Evolutionary conservation across 2,113 vertebrate genomes (phyloP).

Genomic region (Thermophis baileyi): DNA sequence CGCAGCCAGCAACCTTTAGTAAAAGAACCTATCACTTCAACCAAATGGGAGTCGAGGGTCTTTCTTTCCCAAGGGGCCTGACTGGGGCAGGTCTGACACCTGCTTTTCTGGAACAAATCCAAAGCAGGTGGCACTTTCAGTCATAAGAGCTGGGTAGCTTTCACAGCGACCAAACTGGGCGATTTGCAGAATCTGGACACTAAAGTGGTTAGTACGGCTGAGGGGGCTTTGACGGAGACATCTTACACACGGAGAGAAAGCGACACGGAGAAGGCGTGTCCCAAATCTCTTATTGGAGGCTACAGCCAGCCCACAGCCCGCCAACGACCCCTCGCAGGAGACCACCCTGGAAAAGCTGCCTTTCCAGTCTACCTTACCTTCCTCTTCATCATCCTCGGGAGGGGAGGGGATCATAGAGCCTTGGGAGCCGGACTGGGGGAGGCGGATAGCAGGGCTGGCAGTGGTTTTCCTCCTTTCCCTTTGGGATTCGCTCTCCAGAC

Average conservation of each 20-base stretch:
- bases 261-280: neutral
- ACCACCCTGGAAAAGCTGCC: neutral
- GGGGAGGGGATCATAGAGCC: conserved; percentile 88
- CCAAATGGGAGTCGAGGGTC: no score
- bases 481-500: conserved; percentile 91
- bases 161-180: neutral
- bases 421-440: conserved; percentile 77
- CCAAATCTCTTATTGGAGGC: neutral
- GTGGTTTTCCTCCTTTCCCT: conserved; percentile 92
- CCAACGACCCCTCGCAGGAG: fast-evolving
- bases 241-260: no score
- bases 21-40: no score
- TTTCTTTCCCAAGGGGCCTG: no score
- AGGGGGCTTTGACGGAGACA: neutral
- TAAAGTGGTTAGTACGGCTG: neutral
- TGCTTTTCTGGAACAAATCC: no score
- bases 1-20: no score
- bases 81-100: no score
- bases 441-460: conserved; percentile 82
- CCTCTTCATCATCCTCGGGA: conserved; percentile 96
- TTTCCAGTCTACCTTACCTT: conserved; percentile 74
- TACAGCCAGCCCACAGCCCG: neutral
- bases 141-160: neutral
- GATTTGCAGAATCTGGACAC: neutral
- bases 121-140: neutral